A percentile compares a stretch with the other conserved stretches of the same genome.
phyloP scores from a whole-genome alignment of 2,888 invertebrate species.

The Athetis lepigone region DNA sequence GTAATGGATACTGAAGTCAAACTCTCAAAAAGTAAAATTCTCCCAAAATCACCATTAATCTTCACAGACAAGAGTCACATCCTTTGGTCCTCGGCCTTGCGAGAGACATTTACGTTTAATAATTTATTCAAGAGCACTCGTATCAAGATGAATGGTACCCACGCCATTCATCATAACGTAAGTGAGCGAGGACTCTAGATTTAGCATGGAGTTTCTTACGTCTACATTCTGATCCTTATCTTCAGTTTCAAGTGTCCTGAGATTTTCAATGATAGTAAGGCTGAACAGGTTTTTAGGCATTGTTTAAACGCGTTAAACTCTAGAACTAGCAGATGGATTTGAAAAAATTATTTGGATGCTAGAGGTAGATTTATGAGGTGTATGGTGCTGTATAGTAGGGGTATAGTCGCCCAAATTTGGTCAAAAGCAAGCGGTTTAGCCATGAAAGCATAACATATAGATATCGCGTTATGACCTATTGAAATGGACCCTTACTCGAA shows the following conservation, averaged over 20 bases:
- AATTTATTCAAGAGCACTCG: slow-evolving; percentile 52
- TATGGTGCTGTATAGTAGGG: no score
- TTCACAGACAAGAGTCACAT: slow-evolving; percentile 35
- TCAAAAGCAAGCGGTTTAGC: no score
- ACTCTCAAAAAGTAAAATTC: slow-evolving; percentile 4
- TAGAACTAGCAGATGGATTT: no score
- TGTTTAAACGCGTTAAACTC: no score
- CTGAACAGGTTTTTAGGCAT: no score
- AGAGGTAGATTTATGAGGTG: no score
- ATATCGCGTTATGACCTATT: no score
- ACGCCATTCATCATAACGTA: slow-evolving; percentile 45
- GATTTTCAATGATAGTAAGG: neutral
- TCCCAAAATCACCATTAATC: slow-evolving; percentile 38
- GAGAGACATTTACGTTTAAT: slow-evolving; percentile 36
- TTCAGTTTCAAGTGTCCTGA: neutral
- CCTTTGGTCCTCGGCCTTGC: slow-evolving; percentile 49
- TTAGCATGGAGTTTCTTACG: slow-evolving; percentile 40
- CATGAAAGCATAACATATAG: no score
- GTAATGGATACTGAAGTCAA: no score
- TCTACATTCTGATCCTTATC: slow-evolving; percentile 5
- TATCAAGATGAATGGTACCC: slow-evolving; percentile 47
- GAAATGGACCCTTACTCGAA: no score
- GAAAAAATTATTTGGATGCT: no score
- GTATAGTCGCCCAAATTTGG: no score
- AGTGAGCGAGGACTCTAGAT: slow-evolving; percentile 32